Percentiles rank a stretch among this genome's conserved stretches.
phyloP scores from a whole-genome alignment of 2,797 vertebrate species.

The Prionace glauca region DNA sequence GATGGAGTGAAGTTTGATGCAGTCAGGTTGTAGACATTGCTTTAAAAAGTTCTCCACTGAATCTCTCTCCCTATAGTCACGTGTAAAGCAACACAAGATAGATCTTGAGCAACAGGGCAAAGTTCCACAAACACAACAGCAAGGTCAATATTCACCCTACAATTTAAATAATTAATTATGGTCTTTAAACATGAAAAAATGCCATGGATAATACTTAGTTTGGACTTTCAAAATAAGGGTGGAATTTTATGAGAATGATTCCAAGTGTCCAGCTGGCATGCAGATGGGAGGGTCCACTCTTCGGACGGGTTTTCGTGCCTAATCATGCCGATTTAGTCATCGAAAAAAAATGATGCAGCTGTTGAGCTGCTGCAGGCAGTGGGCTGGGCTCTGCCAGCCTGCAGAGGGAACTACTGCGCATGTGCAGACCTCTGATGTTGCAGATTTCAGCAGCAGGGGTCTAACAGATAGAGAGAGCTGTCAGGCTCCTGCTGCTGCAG shows the following conservation, averaged over 20 bases:
- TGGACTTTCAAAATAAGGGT: not conserved
- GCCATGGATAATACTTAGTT: not conserved
- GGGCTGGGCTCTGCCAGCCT: too few relatives aligned
- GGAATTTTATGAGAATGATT: too few relatives aligned
- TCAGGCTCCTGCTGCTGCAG: too few relatives aligned
- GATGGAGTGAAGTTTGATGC: not conserved
- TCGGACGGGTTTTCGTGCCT: too few relatives aligned
- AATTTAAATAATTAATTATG: not conserved
- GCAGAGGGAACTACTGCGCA: too few relatives aligned
- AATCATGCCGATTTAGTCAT: too few relatives aligned
- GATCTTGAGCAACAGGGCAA: not conserved
- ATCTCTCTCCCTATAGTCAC: not conserved
- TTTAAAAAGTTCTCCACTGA: not conserved
- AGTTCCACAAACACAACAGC: not conserved
- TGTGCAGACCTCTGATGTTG: too few relatives aligned
- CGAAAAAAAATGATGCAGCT: too few relatives aligned
- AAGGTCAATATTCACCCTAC: not conserved
- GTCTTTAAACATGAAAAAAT: not conserved
- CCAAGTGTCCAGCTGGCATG: too few relatives aligned
- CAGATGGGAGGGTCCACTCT: too few relatives aligned
- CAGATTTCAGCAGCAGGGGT: not conserved
- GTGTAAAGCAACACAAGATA: not conserved
- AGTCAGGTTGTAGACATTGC: not conserved
- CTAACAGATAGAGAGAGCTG: too few relatives aligned
- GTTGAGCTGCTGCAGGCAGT: too few relatives aligned